These are phyloP conservation scores for Eublepharis macularius DNA, from an alignment of 2,113 vertebrate species.

Conservation along the genomic window DNA sequence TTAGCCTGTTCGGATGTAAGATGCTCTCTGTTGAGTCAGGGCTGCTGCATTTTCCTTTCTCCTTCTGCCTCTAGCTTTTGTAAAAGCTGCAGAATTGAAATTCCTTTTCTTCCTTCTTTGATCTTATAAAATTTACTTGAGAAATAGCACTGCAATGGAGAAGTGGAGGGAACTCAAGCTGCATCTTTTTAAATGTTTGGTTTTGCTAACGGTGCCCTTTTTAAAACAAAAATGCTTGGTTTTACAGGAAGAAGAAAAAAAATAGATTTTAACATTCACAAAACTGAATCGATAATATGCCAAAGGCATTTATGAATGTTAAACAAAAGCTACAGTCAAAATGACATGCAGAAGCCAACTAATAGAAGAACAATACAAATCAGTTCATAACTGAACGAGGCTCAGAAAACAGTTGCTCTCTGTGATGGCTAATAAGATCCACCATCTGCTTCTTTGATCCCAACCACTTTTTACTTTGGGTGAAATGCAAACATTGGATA, in stretches of 20 bases:
- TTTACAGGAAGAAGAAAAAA: neutral
- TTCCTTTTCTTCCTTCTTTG: conserved; percentile 51
- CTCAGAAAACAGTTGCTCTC: neutral
- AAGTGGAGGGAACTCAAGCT: neutral
- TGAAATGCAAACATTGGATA: neutral
- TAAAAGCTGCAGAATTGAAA: conserved; percentile 40
- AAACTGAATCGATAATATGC: conserved; percentile 41
- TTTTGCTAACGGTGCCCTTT: neutral
- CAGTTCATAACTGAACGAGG: conserved; percentile 8
- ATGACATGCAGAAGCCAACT: neutral
- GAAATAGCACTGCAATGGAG: conserved; percentile 28
- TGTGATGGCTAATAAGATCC: neutral
- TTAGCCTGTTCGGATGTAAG: neutral
- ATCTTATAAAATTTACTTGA: conserved; percentile 45
- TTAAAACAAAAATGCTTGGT: conserved; percentile 4
- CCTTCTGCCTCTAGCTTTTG: conserved; percentile 32
- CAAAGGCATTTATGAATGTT: conserved; percentile 20
- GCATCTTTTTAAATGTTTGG: neutral
- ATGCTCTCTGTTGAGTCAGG: conserved; percentile 16
- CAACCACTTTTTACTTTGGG: neutral
- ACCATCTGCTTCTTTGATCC: conserved; percentile 1
- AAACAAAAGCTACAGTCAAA: neutral
- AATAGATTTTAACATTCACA: conserved; percentile 8
- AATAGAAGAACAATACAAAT: neutral
- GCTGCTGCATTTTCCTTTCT: neutral